Base-by-base conservation (phyloP, 1,140 invertebrate species). In the Hypothenemus hampei region DNA sequence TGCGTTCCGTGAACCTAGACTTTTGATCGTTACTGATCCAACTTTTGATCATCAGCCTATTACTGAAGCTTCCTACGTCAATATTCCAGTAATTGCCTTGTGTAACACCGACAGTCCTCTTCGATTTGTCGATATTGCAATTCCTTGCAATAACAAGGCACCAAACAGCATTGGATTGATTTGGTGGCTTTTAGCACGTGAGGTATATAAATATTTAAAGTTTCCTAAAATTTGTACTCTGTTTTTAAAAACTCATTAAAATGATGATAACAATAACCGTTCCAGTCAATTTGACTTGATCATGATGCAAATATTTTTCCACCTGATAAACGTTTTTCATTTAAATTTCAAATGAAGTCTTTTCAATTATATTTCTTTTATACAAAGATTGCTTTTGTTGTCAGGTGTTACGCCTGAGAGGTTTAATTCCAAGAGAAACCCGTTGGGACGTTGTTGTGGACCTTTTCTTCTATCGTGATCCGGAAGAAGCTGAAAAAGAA, bases 71-170 rank as follows among this genome's bases (percentile, higher is more conserved):
- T 97, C 95, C 5, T 99, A 99, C 70, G 95, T 98, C 36, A 99
- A 99, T 79, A 97, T 99, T 75, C 97, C 97, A 8, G 95, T 99
- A 7, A 99, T 99, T 81, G 95, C 94, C 51, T 90, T 99, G 66
- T 93, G 89, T 75, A 98, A 98, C 72, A 98, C 95, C 36, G 97
- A 81, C 77, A 85, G 90, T 5, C 96, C 95, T 22, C 73, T 99
- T 31, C 80, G 89, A 64, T 97, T 93, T 74, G 94, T 99, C 57
- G 97, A 99, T 70, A 97, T 99, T 80, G 92, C 92, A 7, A 98
- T 99, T 70, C 97, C 97, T 47, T 98, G 96, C 80, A 99, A 99
- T 77, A 99, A 93, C 74, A 98, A 98, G 78, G 85, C 89, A 59
- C 75, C 85, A n/a, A 89, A 98, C 67, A 97, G 94, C 11, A 94